Evolutionary conservation across 2,888 invertebrate genomes (phyloP).

Genomic region (Cataglyphis rosenhaueri): DNA sequence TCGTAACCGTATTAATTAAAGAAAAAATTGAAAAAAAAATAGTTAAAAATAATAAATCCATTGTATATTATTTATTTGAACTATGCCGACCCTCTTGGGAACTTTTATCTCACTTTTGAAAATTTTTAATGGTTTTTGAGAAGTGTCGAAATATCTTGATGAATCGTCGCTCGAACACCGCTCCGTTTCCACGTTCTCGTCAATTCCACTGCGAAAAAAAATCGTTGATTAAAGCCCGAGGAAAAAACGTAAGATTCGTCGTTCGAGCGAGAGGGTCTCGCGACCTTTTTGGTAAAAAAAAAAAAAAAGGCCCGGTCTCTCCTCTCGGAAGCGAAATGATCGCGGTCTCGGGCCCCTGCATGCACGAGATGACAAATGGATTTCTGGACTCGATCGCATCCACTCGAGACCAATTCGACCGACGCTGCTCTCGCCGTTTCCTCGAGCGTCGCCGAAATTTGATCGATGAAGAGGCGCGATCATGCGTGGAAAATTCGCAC

Average conservation of each 20-base stretch:
- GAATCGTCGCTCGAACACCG: not conserved
- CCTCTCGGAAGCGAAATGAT: constrained; percentile 55
- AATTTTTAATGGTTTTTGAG: not conserved
- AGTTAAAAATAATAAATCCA: not conserved
- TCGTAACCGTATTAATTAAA: not conserved
- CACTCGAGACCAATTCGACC: constrained; percentile 63
- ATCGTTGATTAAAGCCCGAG: constrained; percentile 73
- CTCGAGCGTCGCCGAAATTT: constrained; percentile 68
- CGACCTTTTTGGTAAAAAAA: constrained; percentile 41
- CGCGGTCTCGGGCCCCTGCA: constrained; percentile 56
- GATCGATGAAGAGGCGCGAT: constrained; percentile 83
- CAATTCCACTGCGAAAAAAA: constrained; percentile 49
- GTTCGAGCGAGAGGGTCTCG: constrained; percentile 39
- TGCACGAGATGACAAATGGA: constrained; percentile 82
- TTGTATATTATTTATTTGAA: not conserved
- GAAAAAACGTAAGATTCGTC: constrained; percentile 26
- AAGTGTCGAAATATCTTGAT: constrained; percentile 5
- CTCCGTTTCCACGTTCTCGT: constrained; percentile 36
- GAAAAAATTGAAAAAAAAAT: not conserved
- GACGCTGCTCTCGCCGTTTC: constrained; percentile 40
- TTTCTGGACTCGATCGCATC: constrained; percentile 73
- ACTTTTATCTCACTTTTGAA: not conserved
- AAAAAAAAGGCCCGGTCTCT: constrained; percentile 32
- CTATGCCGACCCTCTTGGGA: not conserved
- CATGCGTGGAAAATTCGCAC: constrained; percentile 83